These are phyloP conservation scores for Phanerotoma sp. DNA, from an alignment of 2,888 invertebrate genomes.

Conservation along the genomic window DNA sequence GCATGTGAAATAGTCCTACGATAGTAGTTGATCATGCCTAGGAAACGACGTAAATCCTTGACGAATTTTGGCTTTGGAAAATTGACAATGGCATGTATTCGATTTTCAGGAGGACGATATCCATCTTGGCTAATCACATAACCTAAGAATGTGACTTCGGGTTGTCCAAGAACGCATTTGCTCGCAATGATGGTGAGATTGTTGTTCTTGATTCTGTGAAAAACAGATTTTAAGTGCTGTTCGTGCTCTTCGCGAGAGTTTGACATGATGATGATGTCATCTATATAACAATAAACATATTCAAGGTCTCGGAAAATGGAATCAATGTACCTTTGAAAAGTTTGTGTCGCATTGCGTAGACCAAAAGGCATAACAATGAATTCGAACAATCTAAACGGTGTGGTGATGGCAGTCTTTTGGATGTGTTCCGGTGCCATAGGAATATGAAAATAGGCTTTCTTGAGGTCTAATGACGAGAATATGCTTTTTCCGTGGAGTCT, in stretches of 20 bases:
- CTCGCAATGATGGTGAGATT: not conserved
- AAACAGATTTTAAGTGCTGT: not conserved
- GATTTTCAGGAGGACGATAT: not conserved
- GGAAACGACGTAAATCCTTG: not conserved
- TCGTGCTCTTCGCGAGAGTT: too few relatives aligned
- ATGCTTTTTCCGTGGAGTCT: conserved; percentile 6
- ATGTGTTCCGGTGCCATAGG: conserved; percentile 10
- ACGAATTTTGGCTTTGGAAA: not conserved
- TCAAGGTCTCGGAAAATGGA: not conserved
- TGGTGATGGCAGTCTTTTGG: conserved; percentile 13
- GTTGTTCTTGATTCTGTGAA: not conserved
- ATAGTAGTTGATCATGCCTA: not conserved
- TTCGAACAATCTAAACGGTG: conserved; percentile 16
- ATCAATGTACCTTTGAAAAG: conserved; percentile 15
- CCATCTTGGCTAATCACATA: not conserved
- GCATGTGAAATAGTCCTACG: not conserved
- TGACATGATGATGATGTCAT: conserved; percentile 13
- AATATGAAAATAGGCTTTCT: too few relatives aligned
- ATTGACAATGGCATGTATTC: not conserved
- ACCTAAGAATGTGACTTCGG: not conserved
- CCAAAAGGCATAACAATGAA: conserved; percentile 15
- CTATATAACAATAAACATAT: conserved; percentile 9
- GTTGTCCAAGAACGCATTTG: conserved; percentile 3
- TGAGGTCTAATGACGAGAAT: conserved; percentile 7
- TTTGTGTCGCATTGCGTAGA: conserved; percentile 7